Percentiles rank a stretch among this genome's conserved stretches.
Conservation (phyloP, 2,113 vertebrate species). For the Thunnus maccoyii region DNA sequence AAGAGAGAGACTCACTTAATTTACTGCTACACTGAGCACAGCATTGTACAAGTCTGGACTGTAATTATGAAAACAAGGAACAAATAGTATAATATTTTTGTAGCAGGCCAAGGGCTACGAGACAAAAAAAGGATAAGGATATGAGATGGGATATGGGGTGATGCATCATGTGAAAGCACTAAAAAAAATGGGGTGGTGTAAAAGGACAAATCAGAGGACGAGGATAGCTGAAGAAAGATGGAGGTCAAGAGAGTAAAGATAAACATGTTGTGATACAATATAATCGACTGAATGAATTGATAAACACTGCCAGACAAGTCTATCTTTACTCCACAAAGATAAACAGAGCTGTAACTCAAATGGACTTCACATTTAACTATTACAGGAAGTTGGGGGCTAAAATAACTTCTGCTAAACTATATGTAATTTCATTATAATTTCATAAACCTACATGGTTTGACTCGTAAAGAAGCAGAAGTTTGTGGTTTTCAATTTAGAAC, state of each 20-base stretch:
- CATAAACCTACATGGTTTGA: neutral
- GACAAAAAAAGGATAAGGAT: conserved; percentile 4
- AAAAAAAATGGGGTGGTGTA: conserved; percentile 21
- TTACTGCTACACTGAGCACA: conserved; percentile 23
- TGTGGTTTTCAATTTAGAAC: conserved; percentile 13
- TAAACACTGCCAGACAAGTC: neutral
- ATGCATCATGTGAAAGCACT: conserved; percentile 48
- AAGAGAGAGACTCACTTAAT: conserved; percentile 17
- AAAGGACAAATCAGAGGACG: neutral
- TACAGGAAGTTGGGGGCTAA: neutral
- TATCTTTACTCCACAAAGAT: neutral
- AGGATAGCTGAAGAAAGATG: neutral
- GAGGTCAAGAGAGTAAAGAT: neutral
- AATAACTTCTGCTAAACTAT: neutral
- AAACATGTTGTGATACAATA: neutral
- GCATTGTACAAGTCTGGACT: conserved; percentile 17
- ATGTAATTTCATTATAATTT: conserved; percentile 6
- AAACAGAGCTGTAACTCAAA: neutral
- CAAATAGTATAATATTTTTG: conserved; percentile 37
- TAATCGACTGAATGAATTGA: neutral
- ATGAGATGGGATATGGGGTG: conserved; percentile 12
- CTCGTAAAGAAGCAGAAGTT: conserved; percentile 8
- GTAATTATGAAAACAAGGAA: conserved; percentile 53
- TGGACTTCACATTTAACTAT: neutral
- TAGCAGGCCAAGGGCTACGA: conserved; percentile 3